These are phyloP conservation scores for Pitangus sulphuratus DNA, from an alignment of 2,797 vertebrate species.

Conservation along the genomic window DNA sequence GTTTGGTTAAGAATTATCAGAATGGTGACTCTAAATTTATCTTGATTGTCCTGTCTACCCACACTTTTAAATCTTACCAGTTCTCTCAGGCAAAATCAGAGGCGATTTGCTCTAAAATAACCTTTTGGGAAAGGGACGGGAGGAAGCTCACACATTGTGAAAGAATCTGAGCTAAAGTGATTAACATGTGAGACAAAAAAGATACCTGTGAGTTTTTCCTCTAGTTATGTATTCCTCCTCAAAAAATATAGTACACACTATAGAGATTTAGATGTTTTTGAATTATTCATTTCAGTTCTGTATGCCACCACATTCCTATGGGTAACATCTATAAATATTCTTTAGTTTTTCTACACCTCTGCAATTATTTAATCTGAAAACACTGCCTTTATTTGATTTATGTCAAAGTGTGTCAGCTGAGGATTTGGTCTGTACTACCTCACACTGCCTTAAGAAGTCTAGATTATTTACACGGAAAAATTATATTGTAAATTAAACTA, in stretches of 20 bases:
- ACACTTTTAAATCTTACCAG: background rate
- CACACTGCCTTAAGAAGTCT: background rate
- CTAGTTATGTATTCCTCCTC: background rate
- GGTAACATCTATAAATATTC: background rate
- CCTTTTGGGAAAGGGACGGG: background rate
- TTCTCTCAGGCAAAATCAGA: background rate
- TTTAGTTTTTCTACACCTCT: background rate
- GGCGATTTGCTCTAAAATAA: background rate
- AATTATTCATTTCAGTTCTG: background rate
- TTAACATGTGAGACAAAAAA: background rate
- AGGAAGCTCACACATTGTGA: background rate
- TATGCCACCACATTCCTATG: background rate
- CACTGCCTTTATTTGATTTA: background rate
- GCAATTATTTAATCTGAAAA: background rate
- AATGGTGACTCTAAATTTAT: background rate
- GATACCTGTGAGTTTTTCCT: background rate
- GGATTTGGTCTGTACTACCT: background rate
- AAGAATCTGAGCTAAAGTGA: background rate
- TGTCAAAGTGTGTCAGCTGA: background rate
- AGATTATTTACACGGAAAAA: background rate
- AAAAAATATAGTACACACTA: background rate
- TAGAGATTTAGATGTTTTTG: background rate
- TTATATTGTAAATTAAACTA: background rate
- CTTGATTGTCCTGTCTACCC: background rate
- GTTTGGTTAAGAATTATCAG: background rate